Base-by-base conservation (phyloP, 2,888 invertebrate species). In the Andrena flavipes region DNA sequence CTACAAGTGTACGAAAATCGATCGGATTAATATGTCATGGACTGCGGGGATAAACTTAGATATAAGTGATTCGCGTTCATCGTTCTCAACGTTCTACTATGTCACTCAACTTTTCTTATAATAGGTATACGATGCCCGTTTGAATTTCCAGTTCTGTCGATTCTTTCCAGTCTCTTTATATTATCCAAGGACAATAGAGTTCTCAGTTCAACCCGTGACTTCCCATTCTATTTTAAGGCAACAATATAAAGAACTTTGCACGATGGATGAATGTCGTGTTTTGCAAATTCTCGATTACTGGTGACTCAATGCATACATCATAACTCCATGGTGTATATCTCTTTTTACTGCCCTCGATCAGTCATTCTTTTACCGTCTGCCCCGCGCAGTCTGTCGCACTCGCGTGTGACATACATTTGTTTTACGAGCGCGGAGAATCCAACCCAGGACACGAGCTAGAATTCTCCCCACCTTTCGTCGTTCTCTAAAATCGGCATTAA, bases 1-100 rank as follows among this genome's bases (percentile, higher is more conserved):
- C 77, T 51, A 56, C 60, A 29, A 29, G 70, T 13, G 29, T n/a
- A 56, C 30, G 70, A 73, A 71, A 74, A 76, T 74, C 63, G 60
- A 79, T 84, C 35, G 56, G 56, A 60, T 60, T 74, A 64, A 16
- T 29, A 13, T 33, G 33, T 13, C 16, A 68, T 74, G 5, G 33
- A 60, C n/a, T 56, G 30, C 10, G 29, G 48, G 7, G 42, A 54
- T 59, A 29, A 33, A 48, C 4, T 26, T 5, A 68, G 13, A 67
- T 56, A 76, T 26, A 33, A 26, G 67, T 60, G 35, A 65, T 42
- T n/a, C 3, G 48, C 49, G 56, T 65, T 74, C 30, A 54, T 23
- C 29, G 29, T 49, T 10, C 20, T 68, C 20, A 60, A 60, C 68
- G 42, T 42, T 42, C 42, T 3, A 4, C 42, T 13, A 5, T 42